Evolutionary conservation across 2,113 vertebrate species (phyloP), one percentile per base, ranked within the genome.

Genomic region (Phyllostomus hastatus): DNA sequence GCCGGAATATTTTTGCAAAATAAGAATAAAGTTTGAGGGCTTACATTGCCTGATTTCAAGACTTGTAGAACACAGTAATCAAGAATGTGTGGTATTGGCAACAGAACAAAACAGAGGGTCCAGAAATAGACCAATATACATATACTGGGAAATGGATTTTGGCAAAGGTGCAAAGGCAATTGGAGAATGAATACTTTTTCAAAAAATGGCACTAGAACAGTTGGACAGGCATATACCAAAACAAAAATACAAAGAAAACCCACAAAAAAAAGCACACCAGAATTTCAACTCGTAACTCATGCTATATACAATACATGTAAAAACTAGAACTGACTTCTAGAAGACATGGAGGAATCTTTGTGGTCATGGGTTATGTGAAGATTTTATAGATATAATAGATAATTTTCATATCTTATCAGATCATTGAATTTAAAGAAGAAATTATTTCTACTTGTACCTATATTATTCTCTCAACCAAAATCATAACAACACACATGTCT

Each of bases 391-490:
- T 52, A 59, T 16, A 15, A 41, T 28, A 35, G 26, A 52, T 69
- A 46, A 92, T 95, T 95, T 95, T 92, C 52, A 83, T 28, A 85
- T 92, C 73, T 85, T 48, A 59, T 10, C 17, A 78, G 43, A 83
- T n/a, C 70, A 22, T 78, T 79, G 35, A 86, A 90, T 85, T 81
- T 80, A 86, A 90, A 91, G 52, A 75, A 73, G 33, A 86, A 92
- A 48, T 54, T 38, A 72, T 61, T 97, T 95, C 35, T 90, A 70
- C 48, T 79, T 82, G 2, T 88, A 75, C 81, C 46, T 57, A 1
- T 57, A 69, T 81, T 87, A 33, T 85, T 90, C 35, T 93, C 41
- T 87, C 31, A 86, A 26, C 38, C 28, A 5, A 90, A 89, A 88
- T 83, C 24, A 6, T 64, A 86, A 33, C 10, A 66, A 64, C 28